These are phyloP conservation scores for Chrysochloris asiatica DNA, from an alignment of 2,113 vertebrate species.

Conservation along the genomic window DNA sequence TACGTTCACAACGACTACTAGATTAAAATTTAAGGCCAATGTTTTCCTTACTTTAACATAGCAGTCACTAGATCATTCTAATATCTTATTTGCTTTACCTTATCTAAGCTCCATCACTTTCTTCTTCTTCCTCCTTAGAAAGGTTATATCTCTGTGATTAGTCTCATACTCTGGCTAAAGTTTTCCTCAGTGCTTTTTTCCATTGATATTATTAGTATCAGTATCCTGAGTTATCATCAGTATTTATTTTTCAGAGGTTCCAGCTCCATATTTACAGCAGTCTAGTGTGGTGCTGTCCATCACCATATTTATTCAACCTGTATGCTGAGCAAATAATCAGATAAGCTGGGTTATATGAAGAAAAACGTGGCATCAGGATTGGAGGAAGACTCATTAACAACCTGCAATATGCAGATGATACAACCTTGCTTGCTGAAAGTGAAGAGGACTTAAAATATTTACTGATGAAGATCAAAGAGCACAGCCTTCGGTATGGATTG, in stretches of 20 bases:
- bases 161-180: neutral
- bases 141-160: neutral
- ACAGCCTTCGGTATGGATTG: too few species aligned
- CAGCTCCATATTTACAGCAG: neutral
- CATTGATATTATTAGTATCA: neutral
- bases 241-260: neutral
- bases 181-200: neutral
- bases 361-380: too few species aligned
- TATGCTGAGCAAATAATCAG: too few species aligned
- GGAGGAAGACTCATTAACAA: too few species aligned
- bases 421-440: too few species aligned
- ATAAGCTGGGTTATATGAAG: too few species aligned
- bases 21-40: too few species aligned
- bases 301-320: too few species aligned
- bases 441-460: too few species aligned
- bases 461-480: too few species aligned
- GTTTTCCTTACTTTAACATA: neutral
- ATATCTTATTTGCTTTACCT: conserved; percentile 1
- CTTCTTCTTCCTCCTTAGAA: neutral
- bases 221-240: neutral
- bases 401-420: too few species aligned
- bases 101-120: neutral
- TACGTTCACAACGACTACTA: neutral
- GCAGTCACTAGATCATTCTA: neutral
- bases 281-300: too few species aligned